A percentile compares a stretch with the other conserved stretches of the same genome.
These are phyloP conservation scores for Acrocephalus scirpaceus DNA, from an alignment of 2,797 vertebrate species.

Conservation along the genomic window DNA sequence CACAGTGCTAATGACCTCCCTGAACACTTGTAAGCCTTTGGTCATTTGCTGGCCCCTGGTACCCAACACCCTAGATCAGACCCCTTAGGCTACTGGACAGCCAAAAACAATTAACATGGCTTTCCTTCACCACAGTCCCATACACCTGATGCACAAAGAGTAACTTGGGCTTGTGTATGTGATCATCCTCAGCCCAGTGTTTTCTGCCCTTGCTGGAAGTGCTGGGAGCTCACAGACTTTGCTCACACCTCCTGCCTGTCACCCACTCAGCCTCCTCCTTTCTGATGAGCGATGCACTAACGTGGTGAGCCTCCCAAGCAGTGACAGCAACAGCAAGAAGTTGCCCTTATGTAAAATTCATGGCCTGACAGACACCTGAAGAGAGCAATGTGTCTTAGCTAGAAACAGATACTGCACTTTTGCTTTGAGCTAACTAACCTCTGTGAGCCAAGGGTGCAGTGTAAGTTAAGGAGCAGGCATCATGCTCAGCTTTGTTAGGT, in stretches of 20 bases:
- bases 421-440: background rate
- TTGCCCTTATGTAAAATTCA: background rate
- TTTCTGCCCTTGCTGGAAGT: background rate
- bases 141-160: background rate
- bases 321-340: background rate
- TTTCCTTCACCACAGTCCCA: background rate
- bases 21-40: background rate
- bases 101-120: rapidly evolving
- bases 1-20: background rate
- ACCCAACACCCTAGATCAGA: background rate
- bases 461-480: background rate
- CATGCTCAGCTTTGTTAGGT: background rate
- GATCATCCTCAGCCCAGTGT: background rate
- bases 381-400: background rate
- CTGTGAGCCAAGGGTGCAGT: background rate
- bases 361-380: background rate
- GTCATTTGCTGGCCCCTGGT: background rate
- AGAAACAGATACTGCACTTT: background rate
- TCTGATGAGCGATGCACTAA: rapidly evolving
- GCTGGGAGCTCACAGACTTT: background rate
- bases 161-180: background rate
- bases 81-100: background rate
- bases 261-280: background rate
- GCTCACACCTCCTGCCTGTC: background rate
- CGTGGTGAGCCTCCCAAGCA: background rate